phyloP scores from a whole-genome alignment of 1,140 invertebrate genomes.

The Cotesia vestalis region DNA sequence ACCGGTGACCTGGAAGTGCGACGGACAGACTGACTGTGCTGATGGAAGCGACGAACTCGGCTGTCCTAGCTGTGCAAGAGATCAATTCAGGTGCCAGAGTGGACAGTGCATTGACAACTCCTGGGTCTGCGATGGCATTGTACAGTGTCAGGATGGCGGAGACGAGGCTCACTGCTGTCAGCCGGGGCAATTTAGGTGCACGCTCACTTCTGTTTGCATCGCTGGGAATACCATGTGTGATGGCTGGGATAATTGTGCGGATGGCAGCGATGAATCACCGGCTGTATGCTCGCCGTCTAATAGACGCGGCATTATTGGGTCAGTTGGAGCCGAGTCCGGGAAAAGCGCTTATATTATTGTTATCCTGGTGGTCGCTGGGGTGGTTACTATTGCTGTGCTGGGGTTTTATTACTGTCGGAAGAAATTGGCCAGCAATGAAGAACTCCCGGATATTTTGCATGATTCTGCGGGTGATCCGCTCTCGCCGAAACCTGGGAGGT shows the following conservation, averaged over 20 bases:
- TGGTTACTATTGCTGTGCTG: slow-evolving; percentile 63
- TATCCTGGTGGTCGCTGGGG: slow-evolving; percentile 60
- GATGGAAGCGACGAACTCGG: slow-evolving; percentile 83
- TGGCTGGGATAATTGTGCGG: slow-evolving; percentile 76
- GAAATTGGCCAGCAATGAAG: slow-evolving; percentile 64
- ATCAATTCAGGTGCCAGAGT: slow-evolving; percentile 79
- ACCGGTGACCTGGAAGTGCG: slow-evolving; percentile 84
- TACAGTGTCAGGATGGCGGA: slow-evolving; percentile 76
- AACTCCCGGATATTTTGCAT: slow-evolving; percentile 64
- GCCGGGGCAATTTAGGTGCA: slow-evolving; percentile 71
- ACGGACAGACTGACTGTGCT: slow-evolving; percentile 83
- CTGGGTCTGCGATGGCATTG: slow-evolving; percentile 76
- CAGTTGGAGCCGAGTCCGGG: slow-evolving; percentile 52
- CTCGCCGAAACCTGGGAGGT: slow-evolving; percentile 63
- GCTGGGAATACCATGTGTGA: slow-evolving; percentile 71
- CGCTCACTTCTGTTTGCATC: slow-evolving; percentile 70
- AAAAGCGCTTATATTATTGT: slow-evolving; percentile 65
- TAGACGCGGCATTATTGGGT: slow-evolving; percentile 48
- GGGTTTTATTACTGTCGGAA: slow-evolving; percentile 60
- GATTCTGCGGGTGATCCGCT: slow-evolving; percentile 72
- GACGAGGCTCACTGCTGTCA: slow-evolving; percentile 74
- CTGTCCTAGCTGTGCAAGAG: slow-evolving; percentile 72
- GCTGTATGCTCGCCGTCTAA: slow-evolving; percentile 67
- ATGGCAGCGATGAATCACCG: slow-evolving; percentile 76
- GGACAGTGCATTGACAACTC: slow-evolving; percentile 77